phyloP scores from a whole-genome alignment of 1,140 invertebrate species.

The Eupristina koningsbergeri region DNA sequence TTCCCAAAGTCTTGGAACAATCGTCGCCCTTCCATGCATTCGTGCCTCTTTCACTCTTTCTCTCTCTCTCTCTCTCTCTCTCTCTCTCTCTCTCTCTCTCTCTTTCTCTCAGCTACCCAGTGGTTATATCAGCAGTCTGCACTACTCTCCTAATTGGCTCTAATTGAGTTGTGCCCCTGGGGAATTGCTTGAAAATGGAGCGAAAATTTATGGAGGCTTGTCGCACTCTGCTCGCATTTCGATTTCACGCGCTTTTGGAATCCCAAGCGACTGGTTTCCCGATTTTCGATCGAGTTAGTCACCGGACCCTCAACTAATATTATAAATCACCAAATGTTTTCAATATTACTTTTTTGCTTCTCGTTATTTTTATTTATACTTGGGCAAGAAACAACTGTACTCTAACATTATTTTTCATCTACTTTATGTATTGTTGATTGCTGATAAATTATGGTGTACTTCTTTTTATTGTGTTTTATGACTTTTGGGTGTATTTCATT shows the following conservation, averaged over 20 bases:
- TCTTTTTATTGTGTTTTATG: no score
- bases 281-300: conserved; percentile 25
- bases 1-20: no score
- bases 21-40: neutral
- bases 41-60: neutral
- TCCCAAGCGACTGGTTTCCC: conserved; percentile 40
- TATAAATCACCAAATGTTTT: conserved; percentile 41
- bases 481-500: no score
- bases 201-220: conserved; percentile 48
- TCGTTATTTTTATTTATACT: no score
- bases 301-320: neutral
- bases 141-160: conserved; percentile 49
- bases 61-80: neutral
- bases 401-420: no score
- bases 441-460: no score
- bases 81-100: conserved; percentile 9
- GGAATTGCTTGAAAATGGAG: conserved; percentile 50
- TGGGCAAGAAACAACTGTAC: no score
- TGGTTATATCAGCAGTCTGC: conserved; percentile 51
- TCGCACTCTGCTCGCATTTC: neutral
- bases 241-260: conserved; percentile 14
- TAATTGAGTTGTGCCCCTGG: conserved; percentile 51
- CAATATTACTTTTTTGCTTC: conserved; percentile 29
- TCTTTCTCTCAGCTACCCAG: neutral
- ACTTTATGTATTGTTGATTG: no score